These are phyloP conservation scores for Temnothorax rugatulus DNA, from an alignment of 2,888 invertebrate species.

Conservation along the genomic window DNA sequence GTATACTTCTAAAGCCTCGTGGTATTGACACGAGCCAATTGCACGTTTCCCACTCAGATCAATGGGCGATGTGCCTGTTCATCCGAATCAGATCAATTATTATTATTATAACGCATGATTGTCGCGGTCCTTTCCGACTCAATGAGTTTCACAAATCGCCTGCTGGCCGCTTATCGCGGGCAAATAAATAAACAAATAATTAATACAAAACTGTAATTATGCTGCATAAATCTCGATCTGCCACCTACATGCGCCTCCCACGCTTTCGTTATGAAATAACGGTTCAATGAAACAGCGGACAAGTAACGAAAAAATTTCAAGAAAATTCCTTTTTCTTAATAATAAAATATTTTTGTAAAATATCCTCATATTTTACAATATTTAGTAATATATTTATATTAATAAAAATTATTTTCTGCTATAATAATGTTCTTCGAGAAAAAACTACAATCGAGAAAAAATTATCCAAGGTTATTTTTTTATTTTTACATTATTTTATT, in stretches of 20 bases:
- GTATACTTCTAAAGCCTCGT: neutral
- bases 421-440: neutral
- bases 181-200: slow-evolving; percentile 31
- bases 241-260: slow-evolving; percentile 13
- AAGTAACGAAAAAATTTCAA: neutral
- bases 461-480: neutral
- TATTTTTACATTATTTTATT: neutral
- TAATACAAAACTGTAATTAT: slow-evolving; percentile 21
- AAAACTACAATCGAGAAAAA: neutral
- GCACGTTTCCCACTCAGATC: neutral
- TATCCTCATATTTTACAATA: neutral
- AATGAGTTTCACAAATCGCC: neutral
- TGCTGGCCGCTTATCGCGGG: neutral
- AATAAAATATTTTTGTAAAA: neutral
- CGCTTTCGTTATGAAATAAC: neutral
- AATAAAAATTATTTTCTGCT: too few species aligned
- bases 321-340: neutral
- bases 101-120: neutral
- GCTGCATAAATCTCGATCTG: slow-evolving; percentile 1
- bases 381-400: neutral
- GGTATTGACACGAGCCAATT: slow-evolving; percentile 8
- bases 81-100: slow-evolving; percentile 21
- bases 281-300: neutral
- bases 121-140: neutral
- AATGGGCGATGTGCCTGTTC: neutral